These are phyloP conservation scores for Campaea margaritaria DNA, from an alignment of 2,888 invertebrate genomes.

Conservation along the genomic window DNA sequence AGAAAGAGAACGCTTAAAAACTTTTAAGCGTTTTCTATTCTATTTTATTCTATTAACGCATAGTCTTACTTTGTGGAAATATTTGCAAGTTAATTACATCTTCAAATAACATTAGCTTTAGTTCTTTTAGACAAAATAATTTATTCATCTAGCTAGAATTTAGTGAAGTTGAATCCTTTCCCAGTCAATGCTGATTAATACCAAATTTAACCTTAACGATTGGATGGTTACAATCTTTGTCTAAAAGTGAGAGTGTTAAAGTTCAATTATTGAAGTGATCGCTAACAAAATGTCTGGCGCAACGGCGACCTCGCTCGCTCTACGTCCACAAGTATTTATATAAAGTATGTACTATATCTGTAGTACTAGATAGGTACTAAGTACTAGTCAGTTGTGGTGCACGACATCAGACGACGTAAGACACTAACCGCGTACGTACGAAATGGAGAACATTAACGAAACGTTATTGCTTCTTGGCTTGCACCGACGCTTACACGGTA, in stretches of 20 bases:
- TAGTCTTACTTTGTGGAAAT: too few species aligned
- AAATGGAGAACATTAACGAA: constrained; percentile 81
- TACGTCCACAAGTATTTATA: constrained; percentile 11
- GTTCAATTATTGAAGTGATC: constrained; percentile 12
- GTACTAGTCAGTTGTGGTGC: constrained; percentile 59
- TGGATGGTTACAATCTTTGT: too few species aligned
- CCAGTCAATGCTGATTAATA: too few species aligned
- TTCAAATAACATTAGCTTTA: too few species aligned
- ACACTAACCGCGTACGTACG: constrained; percentile 76
- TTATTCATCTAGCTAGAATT: too few species aligned
- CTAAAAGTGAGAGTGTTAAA: constrained; percentile 3
- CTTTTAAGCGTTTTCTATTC: too few species aligned
- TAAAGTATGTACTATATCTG: background rate
- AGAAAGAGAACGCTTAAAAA: too few species aligned
- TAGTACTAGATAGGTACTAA: constrained; percentile 9
- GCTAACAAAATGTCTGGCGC: constrained; percentile 14
- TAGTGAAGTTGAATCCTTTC: too few species aligned
- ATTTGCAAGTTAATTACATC: too few species aligned
- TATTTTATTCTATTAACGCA: too few species aligned
- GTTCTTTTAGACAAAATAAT: too few species aligned
- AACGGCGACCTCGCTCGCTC: constrained; percentile 8
- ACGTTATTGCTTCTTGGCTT: constrained; percentile 79
- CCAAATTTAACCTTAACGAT: too few species aligned
- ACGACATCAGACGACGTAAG: constrained; percentile 67
- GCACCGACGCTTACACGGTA: constrained; percentile 74